Evolutionary conservation across 2,888 invertebrate species (phyloP).

Genomic region (Sesia apiformis): DNA sequence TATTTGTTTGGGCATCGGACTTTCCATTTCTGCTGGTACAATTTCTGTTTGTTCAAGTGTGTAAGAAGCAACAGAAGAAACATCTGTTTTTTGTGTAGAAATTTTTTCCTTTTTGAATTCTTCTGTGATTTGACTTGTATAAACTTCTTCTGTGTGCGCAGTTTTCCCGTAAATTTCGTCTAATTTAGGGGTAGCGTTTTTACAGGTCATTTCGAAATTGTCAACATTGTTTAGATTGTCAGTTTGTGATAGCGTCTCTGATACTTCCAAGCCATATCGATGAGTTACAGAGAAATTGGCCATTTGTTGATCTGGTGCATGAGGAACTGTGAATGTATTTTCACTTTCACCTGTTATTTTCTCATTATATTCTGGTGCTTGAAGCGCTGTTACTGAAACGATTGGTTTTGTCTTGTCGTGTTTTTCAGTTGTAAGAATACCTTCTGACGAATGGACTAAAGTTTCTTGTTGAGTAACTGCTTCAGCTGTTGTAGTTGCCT

Average conservation of each 20-base stretch:
- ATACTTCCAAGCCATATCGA: conserved; percentile 66
- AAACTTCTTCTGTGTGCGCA: conserved; percentile 45
- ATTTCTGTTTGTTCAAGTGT: conserved; percentile 66
- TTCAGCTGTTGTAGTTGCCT: conserved; percentile 62
- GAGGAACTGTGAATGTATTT: conserved; percentile 38
- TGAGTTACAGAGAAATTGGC: conserved; percentile 53
- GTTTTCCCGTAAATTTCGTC: conserved; percentile 59
- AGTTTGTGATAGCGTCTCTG: conserved; percentile 71
- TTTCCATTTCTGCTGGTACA: conserved; percentile 67
- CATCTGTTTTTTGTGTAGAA: conserved; percentile 25
- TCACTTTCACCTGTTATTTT: conserved; percentile 76
- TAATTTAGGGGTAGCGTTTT: conserved; percentile 38
- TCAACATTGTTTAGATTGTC: conserved; percentile 61
- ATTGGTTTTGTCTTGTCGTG: conserved; percentile 46
- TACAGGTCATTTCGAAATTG: conserved; percentile 41
- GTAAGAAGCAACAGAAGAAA: conserved; percentile 42
- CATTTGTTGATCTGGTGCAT: conserved; percentile 52
- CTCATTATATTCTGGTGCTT: conserved; percentile 74
- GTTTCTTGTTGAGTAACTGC: conserved; percentile 75
- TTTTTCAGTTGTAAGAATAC: conserved; percentile 29
- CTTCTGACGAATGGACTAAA: conserved; percentile 58
- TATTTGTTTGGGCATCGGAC: conserved; percentile 31
- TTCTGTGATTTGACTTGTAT: conserved; percentile 38
- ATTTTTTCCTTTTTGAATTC: conserved; percentile 33
- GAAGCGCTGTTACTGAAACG: conserved; percentile 59